Percentiles rank a stretch among this genome's conserved stretches.
Conservation (phyloP, 2,888 invertebrate species). For the Dexiosoma caninum region DNA sequence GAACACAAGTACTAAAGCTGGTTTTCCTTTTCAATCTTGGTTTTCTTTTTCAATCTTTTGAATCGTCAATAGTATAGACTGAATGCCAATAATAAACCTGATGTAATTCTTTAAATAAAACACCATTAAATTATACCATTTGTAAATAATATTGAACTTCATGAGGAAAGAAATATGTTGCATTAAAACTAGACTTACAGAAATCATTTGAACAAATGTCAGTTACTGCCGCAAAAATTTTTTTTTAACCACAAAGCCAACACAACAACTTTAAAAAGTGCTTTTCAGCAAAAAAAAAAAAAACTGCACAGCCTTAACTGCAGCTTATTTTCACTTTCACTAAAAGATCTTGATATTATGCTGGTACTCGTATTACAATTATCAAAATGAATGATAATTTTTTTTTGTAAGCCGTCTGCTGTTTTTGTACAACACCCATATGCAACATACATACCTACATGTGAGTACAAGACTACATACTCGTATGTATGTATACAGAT, state of each 20-base stretch:
- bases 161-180: slow-evolving; percentile 26
- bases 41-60: slow-evolving; percentile 26
- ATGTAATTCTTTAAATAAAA: slow-evolving; percentile 53
- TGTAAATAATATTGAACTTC: slow-evolving; percentile 59
- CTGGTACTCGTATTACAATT: not conserved
- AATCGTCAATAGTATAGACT: not conserved
- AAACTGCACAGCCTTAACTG: not conserved
- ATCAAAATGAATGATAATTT: slow-evolving; percentile 21
- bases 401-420: not conserved
- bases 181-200: slow-evolving; percentile 11
- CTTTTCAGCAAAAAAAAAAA: not conserved
- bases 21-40: not conserved
- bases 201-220: slow-evolving; percentile 33
- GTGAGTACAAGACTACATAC: not conserved
- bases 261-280: slow-evolving; percentile 1
- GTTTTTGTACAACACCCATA: not conserved
- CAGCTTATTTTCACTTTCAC: slow-evolving; percentile 56
- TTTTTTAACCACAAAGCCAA: not conserved
- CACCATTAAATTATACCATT: slow-evolving; percentile 51
- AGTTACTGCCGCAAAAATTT: slow-evolving; percentile 22
- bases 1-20: not conserved
- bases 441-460: not conserved
- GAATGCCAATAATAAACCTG: slow-evolving; percentile 29
- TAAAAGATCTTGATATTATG: slow-evolving; percentile 45
- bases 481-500: too few relatives aligned